These are phyloP conservation scores for Pseudomyrmex dendroicus DNA, from an alignment of 1,140 invertebrate genomes.

Conservation along the genomic window DNA sequence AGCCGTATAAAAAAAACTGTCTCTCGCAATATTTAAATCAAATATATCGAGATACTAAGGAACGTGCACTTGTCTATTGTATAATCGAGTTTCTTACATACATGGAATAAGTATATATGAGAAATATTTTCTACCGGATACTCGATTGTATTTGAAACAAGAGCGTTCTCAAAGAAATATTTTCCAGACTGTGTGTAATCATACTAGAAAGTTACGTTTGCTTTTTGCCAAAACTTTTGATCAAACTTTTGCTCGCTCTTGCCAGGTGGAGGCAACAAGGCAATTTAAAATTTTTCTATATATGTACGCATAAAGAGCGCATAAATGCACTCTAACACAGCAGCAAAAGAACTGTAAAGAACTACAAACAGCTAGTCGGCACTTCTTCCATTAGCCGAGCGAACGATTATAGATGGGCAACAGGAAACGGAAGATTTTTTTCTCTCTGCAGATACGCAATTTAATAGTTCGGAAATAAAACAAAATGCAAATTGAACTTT, in stretches of 20 bases:
- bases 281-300: slow-evolving; percentile 51
- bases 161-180: no score
- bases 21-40: no score
- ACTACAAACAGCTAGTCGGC: background rate
- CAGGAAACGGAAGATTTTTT: slow-evolving; percentile 2
- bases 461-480: slow-evolving; percentile 50
- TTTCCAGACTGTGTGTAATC: slow-evolving; percentile 1
- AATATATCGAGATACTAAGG: no score
- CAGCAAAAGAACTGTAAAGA: slow-evolving; percentile 19
- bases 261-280: slow-evolving; percentile 21
- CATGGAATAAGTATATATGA: no score
- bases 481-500: slow-evolving; percentile 51
- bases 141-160: background rate
- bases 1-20: no score
- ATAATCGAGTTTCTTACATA: no score
- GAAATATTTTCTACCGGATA: background rate
- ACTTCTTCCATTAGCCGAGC: background rate
- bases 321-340: slow-evolving; percentile 8
- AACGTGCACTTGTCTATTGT: no score
- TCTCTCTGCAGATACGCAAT: background rate
- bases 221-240: slow-evolving; percentile 28
- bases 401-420: background rate
- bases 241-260: slow-evolving; percentile 26
- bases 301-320: background rate
- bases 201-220: slow-evolving; percentile 20